Evolutionary conservation across 2,888 invertebrate species (phyloP).

Genomic region (Campoplex nolae): DNA sequence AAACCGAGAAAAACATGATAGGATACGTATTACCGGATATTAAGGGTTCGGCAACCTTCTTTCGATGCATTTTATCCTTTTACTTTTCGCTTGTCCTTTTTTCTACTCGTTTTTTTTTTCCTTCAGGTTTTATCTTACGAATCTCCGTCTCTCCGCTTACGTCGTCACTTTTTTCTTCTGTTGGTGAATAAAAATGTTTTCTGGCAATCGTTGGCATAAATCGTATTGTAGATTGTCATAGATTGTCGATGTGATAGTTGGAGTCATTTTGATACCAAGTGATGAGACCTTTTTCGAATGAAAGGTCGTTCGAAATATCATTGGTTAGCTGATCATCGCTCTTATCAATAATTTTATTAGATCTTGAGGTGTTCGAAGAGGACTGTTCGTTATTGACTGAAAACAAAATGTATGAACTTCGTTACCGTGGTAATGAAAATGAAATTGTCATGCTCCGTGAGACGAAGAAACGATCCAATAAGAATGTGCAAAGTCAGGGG

Average conservation of each 20-base stretch:
- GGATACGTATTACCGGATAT: constrained; percentile 79
- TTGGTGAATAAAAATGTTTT: not conserved
- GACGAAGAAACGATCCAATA: not conserved
- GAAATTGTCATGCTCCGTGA: not conserved
- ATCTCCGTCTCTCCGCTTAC: not conserved
- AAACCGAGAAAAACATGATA: constrained; percentile 72
- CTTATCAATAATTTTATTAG: not conserved
- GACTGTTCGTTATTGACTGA: too few species aligned
- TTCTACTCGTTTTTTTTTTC: not conserved
- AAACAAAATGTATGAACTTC: not conserved
- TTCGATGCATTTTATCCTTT: constrained; percentile 38
- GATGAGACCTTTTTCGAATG: not conserved
- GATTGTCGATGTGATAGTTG: not conserved
- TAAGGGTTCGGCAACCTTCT: constrained; percentile 62
- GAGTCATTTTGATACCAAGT: not conserved
- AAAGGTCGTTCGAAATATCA: not conserved
- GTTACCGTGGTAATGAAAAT: not conserved
- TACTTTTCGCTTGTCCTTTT: not conserved
- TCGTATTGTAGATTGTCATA: not conserved
- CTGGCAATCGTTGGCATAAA: not conserved
- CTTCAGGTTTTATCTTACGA: not conserved
- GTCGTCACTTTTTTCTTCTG: not conserved
- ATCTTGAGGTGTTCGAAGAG: not conserved
- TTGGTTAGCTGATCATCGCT: not conserved
- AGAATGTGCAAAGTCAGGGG: not conserved